These are phyloP conservation scores for Bolinopsis microptera DNA, from an alignment of 37 sponge, comb jelly and placozoan species.

Conservation along the genomic window DNA sequence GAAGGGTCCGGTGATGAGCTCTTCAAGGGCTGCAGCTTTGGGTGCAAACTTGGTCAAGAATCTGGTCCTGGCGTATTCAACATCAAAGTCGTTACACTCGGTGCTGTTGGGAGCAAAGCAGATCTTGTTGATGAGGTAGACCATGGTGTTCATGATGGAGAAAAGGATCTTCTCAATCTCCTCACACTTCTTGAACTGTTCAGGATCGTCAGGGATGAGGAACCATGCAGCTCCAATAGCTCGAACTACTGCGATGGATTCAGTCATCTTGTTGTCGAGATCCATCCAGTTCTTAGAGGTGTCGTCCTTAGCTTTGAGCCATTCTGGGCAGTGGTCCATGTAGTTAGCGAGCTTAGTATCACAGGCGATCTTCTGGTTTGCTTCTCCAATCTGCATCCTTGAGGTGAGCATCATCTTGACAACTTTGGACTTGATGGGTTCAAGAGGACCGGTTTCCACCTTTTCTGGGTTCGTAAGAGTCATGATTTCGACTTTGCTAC, in stretches of 20 bases:
- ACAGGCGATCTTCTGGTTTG: background rate
- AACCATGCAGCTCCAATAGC: background rate
- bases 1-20: background rate
- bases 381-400: background rate
- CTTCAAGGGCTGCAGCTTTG: background rate
- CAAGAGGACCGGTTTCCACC: background rate
- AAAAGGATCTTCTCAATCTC: constrained; percentile 34
- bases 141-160: constrained; percentile 43
- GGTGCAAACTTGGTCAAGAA: background rate
- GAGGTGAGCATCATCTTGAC: constrained; percentile 31
- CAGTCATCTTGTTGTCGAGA: constrained; percentile 54
- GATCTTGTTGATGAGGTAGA: constrained; percentile 62
- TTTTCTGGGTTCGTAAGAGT: background rate
- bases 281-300: constrained; percentile 56
- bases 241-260: constrained; percentile 8
- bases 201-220: constrained; percentile 39
- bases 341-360: background rate
- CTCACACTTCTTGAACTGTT: background rate
- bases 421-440: constrained; percentile 24
- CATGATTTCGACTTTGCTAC: too few relatives aligned
- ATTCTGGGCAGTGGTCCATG: constrained; percentile 15
- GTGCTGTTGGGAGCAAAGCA: constrained; percentile 46
- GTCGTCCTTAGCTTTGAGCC: constrained; percentile 15
- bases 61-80: background rate
- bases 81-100: background rate